Evolutionary conservation across 2,113 vertebrate genomes (phyloP), one percentile per base, ranked within the genome.

Genomic region (Equus quagga): DNA sequence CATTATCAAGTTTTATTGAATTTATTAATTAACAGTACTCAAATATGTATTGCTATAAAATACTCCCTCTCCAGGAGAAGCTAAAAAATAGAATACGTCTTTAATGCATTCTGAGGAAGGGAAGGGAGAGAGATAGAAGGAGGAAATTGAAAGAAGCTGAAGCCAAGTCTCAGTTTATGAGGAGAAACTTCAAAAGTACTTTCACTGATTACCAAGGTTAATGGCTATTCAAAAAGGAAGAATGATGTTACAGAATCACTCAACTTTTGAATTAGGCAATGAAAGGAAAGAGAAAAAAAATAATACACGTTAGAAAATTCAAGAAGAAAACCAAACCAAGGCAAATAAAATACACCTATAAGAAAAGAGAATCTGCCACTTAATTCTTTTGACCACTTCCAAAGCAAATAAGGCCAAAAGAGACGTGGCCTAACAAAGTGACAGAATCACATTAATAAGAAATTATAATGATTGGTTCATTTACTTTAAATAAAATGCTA

Each of bases 401-500:
- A 89, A 88, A 44, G 19, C 65, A 96, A 92, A 78, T 17, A 60
- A 89, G 23, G 10, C n/a, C 62, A 86, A 91, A 96, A 84, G 0
- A 89, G n/a, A 85, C 62, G 31, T 91, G 23, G 26, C 72, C 46
- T 82, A 90, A 87, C 46, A 86, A 83, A 86, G 31, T 87, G 36
- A 97, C 31, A 76, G 65, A 93, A 70, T 64, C 23, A 41, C 46
- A 91, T 76, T n/a, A 84, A 62, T 33, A 87, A 83, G 21, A 94
- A 94, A 92, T 36, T 75, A 79, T 44, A 89, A 90, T 58, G 23
- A 81, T 4, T 44, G 46, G 56, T 82, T 92, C 73, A 36, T 70
- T 33, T 79, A 78, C 64, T 88, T 83, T 91, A 95, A 89, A 79
- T 87, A 90, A 92, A 81, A 76, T 58, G 24, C 23, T 94, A 95